Evolutionary conservation across 2,888 invertebrate species (phyloP).

Genomic region (Hanleya hanleyi): DNA sequence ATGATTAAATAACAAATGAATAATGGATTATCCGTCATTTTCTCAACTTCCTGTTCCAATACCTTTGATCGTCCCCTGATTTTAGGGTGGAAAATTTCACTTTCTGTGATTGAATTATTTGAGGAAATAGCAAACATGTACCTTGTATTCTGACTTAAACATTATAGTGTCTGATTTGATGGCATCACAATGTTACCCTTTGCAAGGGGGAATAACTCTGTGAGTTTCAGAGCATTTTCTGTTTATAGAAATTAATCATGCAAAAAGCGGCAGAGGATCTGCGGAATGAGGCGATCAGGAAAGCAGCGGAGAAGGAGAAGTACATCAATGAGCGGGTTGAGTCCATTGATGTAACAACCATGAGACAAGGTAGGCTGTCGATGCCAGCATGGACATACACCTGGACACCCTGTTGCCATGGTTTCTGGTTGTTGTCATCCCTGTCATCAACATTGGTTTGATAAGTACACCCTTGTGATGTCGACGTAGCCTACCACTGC

Average conservation of each 20-base stretch:
- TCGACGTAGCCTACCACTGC: too few relatives aligned
- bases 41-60: too few relatives aligned
- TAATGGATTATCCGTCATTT: too few relatives aligned
- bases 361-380: conserved; percentile 62
- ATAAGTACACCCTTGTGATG: too few relatives aligned
- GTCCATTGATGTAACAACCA: conserved; percentile 61
- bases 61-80: too few relatives aligned
- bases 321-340: conserved; percentile 68
- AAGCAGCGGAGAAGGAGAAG: conserved; percentile 87
- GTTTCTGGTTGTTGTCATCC: too few relatives aligned
- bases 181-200: not conserved
- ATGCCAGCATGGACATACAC: conserved; percentile 2
- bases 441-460: too few relatives aligned
- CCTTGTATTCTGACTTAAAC: not conserved
- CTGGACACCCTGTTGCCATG: too few relatives aligned
- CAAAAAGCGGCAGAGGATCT: conserved; percentile 99
- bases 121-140: not conserved
- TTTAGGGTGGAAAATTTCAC: too few relatives aligned
- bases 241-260: conserved; percentile 93
- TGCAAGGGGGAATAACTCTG: not conserved
- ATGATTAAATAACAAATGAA: too few relatives aligned
- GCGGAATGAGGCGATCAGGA: conserved; percentile 99
- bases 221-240: conserved; percentile 10
- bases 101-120: too few relatives aligned
- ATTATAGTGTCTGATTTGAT: not conserved